Percentiles rank a stretch among this genome's conserved stretches.
phyloP scores from a whole-genome alignment of 2,888 invertebrate species.

The Volucella zonaria region DNA sequence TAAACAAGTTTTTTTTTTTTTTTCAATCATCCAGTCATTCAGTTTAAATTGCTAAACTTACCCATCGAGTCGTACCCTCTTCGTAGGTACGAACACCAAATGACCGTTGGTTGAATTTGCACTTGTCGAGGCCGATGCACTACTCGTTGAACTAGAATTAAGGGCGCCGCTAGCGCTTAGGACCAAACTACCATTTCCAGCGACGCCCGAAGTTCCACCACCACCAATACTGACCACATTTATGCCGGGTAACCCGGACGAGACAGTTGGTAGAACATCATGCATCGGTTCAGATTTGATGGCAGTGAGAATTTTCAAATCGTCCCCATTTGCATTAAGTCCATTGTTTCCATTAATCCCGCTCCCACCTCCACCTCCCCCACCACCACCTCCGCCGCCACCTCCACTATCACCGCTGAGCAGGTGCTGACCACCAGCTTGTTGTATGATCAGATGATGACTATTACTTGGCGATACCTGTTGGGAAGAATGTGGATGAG shows the following conservation, averaged over 20 bases:
- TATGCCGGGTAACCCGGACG: constrained; percentile 68
- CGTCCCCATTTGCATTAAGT: constrained; percentile 76
- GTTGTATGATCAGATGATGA: constrained; percentile 74
- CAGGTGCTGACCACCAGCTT: constrained; percentile 71
- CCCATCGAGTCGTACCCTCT: constrained; percentile 83
- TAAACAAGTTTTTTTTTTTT: neutral
- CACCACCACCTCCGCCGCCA: constrained; percentile 51
- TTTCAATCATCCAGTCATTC: neutral
- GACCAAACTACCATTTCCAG: constrained; percentile 59
- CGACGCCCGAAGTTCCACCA: constrained; percentile 50
- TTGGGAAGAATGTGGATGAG: constrained; percentile 71
- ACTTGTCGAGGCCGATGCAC: constrained; percentile 75
- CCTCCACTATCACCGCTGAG: constrained; percentile 69
- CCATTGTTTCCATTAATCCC: constrained; percentile 53
- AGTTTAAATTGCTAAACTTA: constrained; percentile 75
- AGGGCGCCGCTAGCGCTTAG: constrained; percentile 55
- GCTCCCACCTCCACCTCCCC: constrained; percentile 20
- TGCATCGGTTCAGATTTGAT: constrained; percentile 82
- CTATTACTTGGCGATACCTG: constrained; percentile 69
- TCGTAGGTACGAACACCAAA: constrained; percentile 82
- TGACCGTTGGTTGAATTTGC: constrained; percentile 82
- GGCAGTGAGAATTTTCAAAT: constrained; percentile 80
- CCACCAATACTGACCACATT: constrained; percentile 63
- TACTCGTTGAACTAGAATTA: constrained; percentile 55
- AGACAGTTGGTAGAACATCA: constrained; percentile 76